Conservation (phyloP, 2,797 vertebrate genomes). For the Channallabes apus region DNA sequence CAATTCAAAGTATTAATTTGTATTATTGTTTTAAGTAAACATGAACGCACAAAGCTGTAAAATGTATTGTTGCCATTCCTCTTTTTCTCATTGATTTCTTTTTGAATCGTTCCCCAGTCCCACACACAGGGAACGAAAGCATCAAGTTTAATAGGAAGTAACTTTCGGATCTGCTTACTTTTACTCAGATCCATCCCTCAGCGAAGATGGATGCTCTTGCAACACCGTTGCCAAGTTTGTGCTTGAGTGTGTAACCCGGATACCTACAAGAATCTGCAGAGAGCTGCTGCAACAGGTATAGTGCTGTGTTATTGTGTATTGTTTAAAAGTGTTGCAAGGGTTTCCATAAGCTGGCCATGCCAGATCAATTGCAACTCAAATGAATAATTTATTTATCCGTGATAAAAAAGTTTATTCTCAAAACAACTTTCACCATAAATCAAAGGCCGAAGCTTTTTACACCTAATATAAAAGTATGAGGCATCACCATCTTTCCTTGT, state of each 20-base stretch:
- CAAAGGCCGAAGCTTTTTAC: background rate
- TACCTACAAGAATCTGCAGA: constrained; percentile 72
- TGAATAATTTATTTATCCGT: background rate
- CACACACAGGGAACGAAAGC: background rate
- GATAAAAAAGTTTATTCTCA: background rate
- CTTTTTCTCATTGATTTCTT: background rate
- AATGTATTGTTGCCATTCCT: background rate
- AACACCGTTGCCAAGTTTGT: constrained; percentile 70
- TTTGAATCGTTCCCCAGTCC: background rate
- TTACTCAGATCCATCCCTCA: constrained; percentile 61
- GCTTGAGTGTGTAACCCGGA: constrained; percentile 70
- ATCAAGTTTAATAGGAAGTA: background rate
- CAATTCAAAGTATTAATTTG: background rate
- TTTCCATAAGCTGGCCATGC: background rate
- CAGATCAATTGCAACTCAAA: background rate
- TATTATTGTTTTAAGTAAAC: background rate
- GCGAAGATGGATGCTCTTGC: constrained; percentile 65
- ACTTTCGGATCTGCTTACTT: background rate
- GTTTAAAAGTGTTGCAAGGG: background rate
- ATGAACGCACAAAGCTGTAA: background rate
- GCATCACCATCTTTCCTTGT: background rate
- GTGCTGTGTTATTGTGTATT: background rate
- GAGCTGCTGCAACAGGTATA: constrained; percentile 75
- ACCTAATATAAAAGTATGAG: background rate
- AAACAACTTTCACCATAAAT: background rate